A percentile compares a stretch with the other conserved stretches of the same genome.
Conservation (phyloP, 2,113 vertebrate species). For the Syngnathus typhle region DNA sequence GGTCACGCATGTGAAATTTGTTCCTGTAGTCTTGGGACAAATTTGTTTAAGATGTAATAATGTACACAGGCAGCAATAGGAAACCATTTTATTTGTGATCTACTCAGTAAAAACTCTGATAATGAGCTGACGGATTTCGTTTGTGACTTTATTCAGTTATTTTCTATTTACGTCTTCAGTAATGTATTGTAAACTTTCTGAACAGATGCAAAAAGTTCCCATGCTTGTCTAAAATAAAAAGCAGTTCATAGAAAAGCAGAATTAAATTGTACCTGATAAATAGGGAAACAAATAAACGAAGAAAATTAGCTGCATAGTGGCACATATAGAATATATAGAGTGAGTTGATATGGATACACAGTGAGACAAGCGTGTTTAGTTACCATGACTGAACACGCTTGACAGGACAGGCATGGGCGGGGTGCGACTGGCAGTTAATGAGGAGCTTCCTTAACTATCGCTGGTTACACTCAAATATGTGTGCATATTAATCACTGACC, state of each 20-base stretch:
- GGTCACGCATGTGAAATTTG: conserved; percentile 39
- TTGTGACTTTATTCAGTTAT: neutral
- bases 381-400: conserved; percentile 24
- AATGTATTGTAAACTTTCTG: conserved; percentile 39
- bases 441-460: conserved; percentile 22
- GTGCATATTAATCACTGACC: conserved; percentile 46
- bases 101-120: neutral
- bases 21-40: conserved; percentile 26
- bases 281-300: conserved; percentile 5
- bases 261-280: conserved; percentile 10
- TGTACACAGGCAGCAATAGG: conserved; percentile 1
- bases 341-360: conserved; percentile 1
- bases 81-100: neutral
- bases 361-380: conserved; percentile 26
- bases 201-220: conserved; percentile 57
- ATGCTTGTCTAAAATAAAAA: conserved; percentile 45
- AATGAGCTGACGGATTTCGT: neutral
- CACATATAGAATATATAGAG: conserved; percentile 18
- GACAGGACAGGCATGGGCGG: conserved; percentile 18
- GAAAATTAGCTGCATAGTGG: conserved; percentile 1
- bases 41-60: neutral
- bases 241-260: conserved; percentile 8
- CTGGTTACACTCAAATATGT: conserved; percentile 29
- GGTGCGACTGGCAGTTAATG: conserved; percentile 22
- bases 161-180: conserved; percentile 1